phyloP scores from a whole-genome alignment of 2,797 vertebrate genomes.

The Propithecus perrieri region DNA sequence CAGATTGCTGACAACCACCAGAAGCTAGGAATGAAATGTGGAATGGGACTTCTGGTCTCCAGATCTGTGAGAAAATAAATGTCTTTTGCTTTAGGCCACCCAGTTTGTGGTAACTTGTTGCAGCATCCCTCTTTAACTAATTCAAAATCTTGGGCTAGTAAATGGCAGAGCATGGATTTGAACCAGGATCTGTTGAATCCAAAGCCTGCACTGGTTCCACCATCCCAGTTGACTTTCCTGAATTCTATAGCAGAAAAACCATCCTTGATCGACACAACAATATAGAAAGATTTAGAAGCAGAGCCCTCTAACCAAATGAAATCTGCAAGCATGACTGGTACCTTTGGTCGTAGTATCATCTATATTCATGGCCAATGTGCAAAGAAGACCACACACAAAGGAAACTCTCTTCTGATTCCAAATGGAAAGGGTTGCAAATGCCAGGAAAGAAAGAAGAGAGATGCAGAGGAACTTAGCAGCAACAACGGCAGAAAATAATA shows the following conservation, averaged over 20 bases:
- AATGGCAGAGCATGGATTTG: not conserved
- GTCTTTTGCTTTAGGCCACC: not conserved
- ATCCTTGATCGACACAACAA: not conserved
- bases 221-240: not conserved
- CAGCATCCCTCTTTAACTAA: not conserved
- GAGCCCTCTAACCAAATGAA: not conserved
- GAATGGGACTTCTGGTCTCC: not conserved
- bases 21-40: not conserved
- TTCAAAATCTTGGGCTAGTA: not conserved
- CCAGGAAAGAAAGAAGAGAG: not conserved
- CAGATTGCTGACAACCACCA: too few relatives aligned
- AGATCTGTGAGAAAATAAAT: not conserved
- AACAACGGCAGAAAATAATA: slow-evolving; percentile 5
- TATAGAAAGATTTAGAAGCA: not conserved
- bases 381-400: not conserved
- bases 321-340: not conserved
- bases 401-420: not conserved
- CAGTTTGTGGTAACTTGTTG: not conserved
- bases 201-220: not conserved
- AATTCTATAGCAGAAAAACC: not conserved
- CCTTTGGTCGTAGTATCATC: not conserved
- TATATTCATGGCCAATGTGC: not conserved
- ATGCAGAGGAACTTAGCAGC: not conserved
- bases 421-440: slow-evolving; percentile 50
- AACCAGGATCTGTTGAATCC: not conserved